Base-by-base conservation (phyloP, 2,888 invertebrate species). In the Dicranocentrus wangi region DNA sequence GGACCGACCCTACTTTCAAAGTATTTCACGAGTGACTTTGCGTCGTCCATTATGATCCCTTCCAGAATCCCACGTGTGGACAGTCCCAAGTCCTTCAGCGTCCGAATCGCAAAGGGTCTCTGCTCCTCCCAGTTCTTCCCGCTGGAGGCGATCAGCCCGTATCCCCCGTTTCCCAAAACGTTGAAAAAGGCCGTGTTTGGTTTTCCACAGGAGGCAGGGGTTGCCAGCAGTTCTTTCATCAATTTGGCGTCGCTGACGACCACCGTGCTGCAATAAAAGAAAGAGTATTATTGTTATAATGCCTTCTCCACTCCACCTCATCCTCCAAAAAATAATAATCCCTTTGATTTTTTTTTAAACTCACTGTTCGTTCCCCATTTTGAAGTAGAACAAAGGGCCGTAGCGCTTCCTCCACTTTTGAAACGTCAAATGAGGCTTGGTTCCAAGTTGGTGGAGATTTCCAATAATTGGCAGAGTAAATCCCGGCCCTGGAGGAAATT, bases 221-320 rank as follows among this genome's bases (percentile, higher is more conserved):
- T 84, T 1, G 79, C n/a, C 21, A 83, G 77, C 0, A 69, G 80
- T 51, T 84, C 84, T 28, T 80, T 81, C 1, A 85, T 81, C 3
- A 72, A 51, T 71, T 85, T 84, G 47, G 81, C 70, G 42, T 83
- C 75, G 63, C 85, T 85, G 27, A 85, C 27, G 7, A 85, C 75
- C 2, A 85, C 47, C 1, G 78, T 77, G 7, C 82, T 83, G 61
- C n/a, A 58, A 32, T 1, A 32, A 32, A 42, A 69, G 1, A 2
- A 21, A 53, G 2, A n/a, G 39, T 39, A 13, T 5, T 43, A n/a
- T n/a, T n/a, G 43, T 3, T 43, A 43, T n/a, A 43, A 3, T 8
- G 13, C 2, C 2, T n/a, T 43, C 13, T 8, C 15, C n/a, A 43
- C 43, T 43, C 43, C 13, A 43, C 1, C n/a, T 43, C 10, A 43